phyloP scores from a whole-genome alignment of 2,888 invertebrate genomes.

The Acholoe squamosa region DNA sequence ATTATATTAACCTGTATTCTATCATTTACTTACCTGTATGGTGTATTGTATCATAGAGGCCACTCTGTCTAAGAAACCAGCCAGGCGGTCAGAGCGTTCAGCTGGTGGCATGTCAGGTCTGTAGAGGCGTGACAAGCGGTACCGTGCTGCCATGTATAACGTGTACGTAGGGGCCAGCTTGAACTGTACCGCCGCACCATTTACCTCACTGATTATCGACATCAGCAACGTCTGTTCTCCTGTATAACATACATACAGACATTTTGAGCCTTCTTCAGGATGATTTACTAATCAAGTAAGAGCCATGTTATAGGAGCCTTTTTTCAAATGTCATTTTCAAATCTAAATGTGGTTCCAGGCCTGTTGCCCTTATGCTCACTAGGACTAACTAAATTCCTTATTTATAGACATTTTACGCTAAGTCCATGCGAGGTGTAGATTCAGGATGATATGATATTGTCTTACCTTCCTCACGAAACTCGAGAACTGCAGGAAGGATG shows the following conservation, averaged over 20 bases:
- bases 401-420: no score
- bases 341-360: no score
- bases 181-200: slow-evolving; percentile 87
- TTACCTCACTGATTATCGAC: slow-evolving; percentile 93
- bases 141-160: slow-evolving; percentile 95
- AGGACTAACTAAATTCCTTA: no score
- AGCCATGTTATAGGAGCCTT: no score
- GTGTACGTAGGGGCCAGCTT: slow-evolving; percentile 98
- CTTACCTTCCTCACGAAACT: slow-evolving; percentile 93
- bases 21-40: slow-evolving; percentile 89
- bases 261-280: no score
- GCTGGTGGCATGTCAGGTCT: slow-evolving; percentile 95
- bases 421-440: no score
- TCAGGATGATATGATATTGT: neutral
- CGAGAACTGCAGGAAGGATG: slow-evolving; percentile 94
- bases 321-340: no score
- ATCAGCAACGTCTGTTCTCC: slow-evolving; percentile 95
- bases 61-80: slow-evolving; percentile 61
- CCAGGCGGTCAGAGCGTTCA: slow-evolving; percentile 88
- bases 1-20: no score
- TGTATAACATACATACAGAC: slow-evolving; percentile 2
- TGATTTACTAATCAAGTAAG: no score
- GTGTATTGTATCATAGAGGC: slow-evolving; percentile 90
- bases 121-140: slow-evolving; percentile 95
- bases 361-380: neutral